Conservation (phyloP, 2,797 vertebrate genomes). For the Jordanella pulchra region DNA sequence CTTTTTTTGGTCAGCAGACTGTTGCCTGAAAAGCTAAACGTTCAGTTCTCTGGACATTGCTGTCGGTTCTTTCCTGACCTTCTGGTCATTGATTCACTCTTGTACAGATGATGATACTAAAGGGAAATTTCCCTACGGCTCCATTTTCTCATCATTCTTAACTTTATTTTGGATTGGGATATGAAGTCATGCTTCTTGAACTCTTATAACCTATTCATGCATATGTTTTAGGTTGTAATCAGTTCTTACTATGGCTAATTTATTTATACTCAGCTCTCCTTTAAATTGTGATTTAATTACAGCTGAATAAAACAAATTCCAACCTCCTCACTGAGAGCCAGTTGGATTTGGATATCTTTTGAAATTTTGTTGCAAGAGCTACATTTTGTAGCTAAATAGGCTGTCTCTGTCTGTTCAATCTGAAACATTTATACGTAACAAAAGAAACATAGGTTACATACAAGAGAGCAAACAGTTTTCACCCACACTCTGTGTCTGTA, state of each 20-base stretch:
- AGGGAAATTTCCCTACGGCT: too few relatives aligned
- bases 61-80: not conserved
- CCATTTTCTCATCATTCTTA: not conserved
- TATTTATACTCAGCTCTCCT: not conserved
- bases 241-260: not conserved
- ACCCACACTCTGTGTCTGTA: slow-evolving; percentile 17
- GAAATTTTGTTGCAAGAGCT: not conserved
- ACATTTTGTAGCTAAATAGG: not conserved
- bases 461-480: too few relatives aligned
- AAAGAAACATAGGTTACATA: not conserved
- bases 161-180: not conserved
- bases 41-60: not conserved
- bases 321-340: not conserved
- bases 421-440: not conserved
- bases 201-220: too few relatives aligned
- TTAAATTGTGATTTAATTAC: not conserved
- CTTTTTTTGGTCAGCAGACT: not conserved
- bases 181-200: not conserved
- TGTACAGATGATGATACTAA: not conserved
- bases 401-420: not conserved
- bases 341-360: not conserved
- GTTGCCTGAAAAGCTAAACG: not conserved
- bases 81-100: too few relatives aligned
- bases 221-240: too few relatives aligned
- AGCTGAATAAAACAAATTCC: not conserved